Conservation (phyloP, 1,140 invertebrate genomes). For the Agraylea sexmaculata region DNA sequence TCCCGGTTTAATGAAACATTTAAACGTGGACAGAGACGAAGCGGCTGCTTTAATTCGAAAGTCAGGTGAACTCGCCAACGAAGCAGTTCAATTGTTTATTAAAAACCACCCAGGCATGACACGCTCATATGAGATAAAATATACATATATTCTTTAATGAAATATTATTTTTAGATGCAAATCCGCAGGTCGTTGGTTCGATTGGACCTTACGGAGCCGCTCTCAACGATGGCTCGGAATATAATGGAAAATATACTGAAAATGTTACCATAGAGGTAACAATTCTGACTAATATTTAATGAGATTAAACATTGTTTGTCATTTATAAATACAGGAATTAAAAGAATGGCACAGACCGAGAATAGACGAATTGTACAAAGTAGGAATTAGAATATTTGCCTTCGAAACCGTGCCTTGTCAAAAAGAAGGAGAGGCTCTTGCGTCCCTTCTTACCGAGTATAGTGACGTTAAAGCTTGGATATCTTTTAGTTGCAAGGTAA, state of each 20-base stretch:
- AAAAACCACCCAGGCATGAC: conserved; percentile 16
- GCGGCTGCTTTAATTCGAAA: conserved; percentile 38
- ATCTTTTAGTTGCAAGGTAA: conserved; percentile 33
- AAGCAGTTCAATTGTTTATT: conserved; percentile 22
- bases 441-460: conserved; percentile 40
- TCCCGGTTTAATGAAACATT: conserved; percentile 39
- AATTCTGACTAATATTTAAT: conserved; percentile 1
- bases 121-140: conserved; percentile 24
- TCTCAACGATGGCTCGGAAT: conserved; percentile 55
- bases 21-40: conserved; percentile 32
- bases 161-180: conserved; percentile 6
- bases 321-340: conserved; percentile 30
- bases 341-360: conserved; percentile 46
- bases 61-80: conserved; percentile 34
- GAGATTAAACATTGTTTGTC: not conserved
- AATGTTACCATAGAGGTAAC: conserved; percentile 32
- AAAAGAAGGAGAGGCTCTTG: conserved; percentile 45
- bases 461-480: conserved; percentile 44
- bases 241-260: conserved; percentile 48
- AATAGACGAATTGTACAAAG: conserved; percentile 40
- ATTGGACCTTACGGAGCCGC: conserved; percentile 55
- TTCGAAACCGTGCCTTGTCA: conserved; percentile 54
- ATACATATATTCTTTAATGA: conserved; percentile 12
- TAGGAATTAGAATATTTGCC: conserved; percentile 46
- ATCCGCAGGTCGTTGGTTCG: conserved; percentile 42